Percentiles rank a stretch among this genome's conserved stretches.
These are phyloP conservation scores for Homalodisca vitripennis DNA, from an alignment of 1,140 invertebrate genomes.

Conservation along the genomic window DNA sequence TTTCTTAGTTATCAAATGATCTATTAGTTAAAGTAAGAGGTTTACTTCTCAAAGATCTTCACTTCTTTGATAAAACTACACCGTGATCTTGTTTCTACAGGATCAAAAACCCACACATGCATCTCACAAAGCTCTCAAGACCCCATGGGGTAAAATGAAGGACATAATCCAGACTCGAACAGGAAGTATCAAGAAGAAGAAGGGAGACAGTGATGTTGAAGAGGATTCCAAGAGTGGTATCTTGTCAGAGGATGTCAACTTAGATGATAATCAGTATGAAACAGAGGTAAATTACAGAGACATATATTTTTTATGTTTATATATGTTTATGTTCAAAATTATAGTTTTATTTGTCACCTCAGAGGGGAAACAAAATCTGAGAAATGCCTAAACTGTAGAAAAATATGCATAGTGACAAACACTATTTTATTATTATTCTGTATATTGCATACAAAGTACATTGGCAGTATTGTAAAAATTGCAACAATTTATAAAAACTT, in stretches of 20 bases:
- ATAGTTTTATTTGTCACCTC: no score
- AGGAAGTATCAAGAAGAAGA: constrained; percentile 62
- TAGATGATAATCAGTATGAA: background rate
- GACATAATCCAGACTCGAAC: constrained; percentile 67
- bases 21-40: background rate
- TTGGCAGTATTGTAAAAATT: no score
- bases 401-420: no score
- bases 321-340: no score
- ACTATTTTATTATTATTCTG: no score
- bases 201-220: constrained; percentile 32
- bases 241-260: background rate
- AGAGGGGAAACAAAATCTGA: no score
- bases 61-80: background rate
- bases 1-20: no score
- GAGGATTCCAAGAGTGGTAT: constrained; percentile 28
- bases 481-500: no score
- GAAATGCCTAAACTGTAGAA: no score
- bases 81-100: background rate
- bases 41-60: background rate
- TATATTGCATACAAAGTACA: no score
- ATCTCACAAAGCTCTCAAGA: constrained; percentile 55
- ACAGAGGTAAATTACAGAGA: no score
- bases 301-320: no score
- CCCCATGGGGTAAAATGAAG: constrained; percentile 67
- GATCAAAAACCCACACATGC: constrained; percentile 1